Percentiles rank a stretch among this genome's conserved stretches.
Conservation (phyloP, 2,888 invertebrate species). For the Drosophila phalerata region DNA sequence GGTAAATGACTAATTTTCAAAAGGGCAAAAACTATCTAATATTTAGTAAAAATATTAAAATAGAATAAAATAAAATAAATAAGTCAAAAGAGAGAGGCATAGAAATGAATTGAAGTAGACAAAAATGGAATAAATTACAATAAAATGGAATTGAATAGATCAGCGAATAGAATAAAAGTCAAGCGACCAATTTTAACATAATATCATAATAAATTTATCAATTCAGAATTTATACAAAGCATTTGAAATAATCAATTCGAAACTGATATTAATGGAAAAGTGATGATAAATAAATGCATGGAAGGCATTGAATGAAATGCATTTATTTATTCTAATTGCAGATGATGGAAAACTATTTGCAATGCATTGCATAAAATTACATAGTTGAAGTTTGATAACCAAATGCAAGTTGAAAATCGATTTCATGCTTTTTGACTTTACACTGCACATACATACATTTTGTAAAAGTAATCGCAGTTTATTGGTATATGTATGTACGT, state of each 20-base stretch:
- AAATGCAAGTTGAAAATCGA: slow-evolving; percentile 34
- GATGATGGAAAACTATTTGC: slow-evolving; percentile 27
- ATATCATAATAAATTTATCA: background rate
- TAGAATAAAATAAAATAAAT: background rate
- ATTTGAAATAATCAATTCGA: slow-evolving; percentile 1
- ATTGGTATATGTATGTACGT: slow-evolving; percentile 21
- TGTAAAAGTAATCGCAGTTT: slow-evolving; percentile 25
- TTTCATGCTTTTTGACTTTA: slow-evolving; percentile 16
- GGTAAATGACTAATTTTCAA: too few relatives aligned
- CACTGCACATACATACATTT: background rate
- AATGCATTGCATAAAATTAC: slow-evolving; percentile 49
- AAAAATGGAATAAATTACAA: background rate
- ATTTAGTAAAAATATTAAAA: too few relatives aligned
- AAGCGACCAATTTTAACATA: background rate
- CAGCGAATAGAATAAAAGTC: background rate
- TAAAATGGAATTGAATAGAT: background rate
- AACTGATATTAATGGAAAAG: background rate
- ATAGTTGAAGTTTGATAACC: slow-evolving; percentile 17
- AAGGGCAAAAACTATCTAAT: too few relatives aligned
- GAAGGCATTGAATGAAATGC: background rate
- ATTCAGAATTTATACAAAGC: slow-evolving; percentile 13
- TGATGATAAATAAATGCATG: background rate
- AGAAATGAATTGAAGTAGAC: too few relatives aligned
- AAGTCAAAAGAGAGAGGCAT: background rate
- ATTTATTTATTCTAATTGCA: slow-evolving; percentile 39